These are phyloP conservation scores for Choreutis nemorana DNA, from an alignment of 2,888 invertebrate species.

Conservation along the genomic window DNA sequence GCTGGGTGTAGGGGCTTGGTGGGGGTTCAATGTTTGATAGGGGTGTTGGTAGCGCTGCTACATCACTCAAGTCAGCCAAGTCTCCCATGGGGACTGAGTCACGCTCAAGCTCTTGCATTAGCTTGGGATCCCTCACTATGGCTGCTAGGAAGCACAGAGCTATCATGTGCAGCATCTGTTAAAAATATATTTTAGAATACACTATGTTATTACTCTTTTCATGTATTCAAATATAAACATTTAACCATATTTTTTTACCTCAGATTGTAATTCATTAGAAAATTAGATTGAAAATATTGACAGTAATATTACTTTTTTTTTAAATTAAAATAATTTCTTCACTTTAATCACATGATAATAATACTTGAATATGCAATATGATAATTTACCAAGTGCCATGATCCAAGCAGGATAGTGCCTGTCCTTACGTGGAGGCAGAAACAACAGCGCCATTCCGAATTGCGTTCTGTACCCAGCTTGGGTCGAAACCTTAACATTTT, in stretches of 20 bases:
- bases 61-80: conserved; percentile 43
- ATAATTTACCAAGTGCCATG: conserved; percentile 87
- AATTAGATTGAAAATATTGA: no score
- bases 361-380: no score
- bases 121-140: conserved; percentile 76
- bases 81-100: conserved; percentile 49
- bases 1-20: conserved; percentile 58
- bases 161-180: conserved; percentile 78
- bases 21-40: conserved; percentile 73
- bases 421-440: conserved; percentile 86
- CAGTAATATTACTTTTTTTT: no score
- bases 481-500: conserved; percentile 69
- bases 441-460: conserved; percentile 81
- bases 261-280: no score
- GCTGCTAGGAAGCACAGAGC: conserved; percentile 78
- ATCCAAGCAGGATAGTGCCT: conserved; percentile 80
- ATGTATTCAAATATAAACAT: no score
- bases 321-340: no score
- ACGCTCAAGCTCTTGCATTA: conserved; percentile 68
- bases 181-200: no score
- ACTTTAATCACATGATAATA: no score
- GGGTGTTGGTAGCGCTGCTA: conserved; percentile 72
- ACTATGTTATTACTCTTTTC: no score
- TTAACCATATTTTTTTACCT: no score
- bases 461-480: conserved; percentile 70